Base-by-base conservation (phyloP, 2,797 vertebrate genomes). In the Cirrhinus mrigala region DNA sequence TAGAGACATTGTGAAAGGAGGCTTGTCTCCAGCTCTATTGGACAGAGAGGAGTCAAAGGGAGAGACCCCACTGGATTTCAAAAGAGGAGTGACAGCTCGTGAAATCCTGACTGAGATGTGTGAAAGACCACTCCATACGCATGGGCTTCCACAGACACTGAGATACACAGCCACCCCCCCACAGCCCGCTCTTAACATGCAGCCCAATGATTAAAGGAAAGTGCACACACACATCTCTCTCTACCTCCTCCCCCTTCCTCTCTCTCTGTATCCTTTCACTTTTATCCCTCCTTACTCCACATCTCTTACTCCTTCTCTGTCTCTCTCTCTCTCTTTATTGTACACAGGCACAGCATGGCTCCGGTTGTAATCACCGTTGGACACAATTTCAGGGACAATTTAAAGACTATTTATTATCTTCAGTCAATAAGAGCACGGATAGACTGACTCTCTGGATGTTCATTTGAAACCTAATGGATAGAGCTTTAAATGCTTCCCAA, bases 381-480 rank as follows among this genome's bases (percentile, higher is more conserved):
- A 97, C 96, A 95, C 97, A 97, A 98, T 99, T 99, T 98, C 97
- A 98, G 96, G 97, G 97, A 98, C 97, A 98, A 99, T 99, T 98
- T 98, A 96, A 98, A 97, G 95, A 96, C 97, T 97, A 98, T 99
- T 99, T 98, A 98, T 99, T 97, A 98, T 98, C 96, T 96, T 95
- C 91, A 91, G 92, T 94, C 93, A 98, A 99, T 97, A 97, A 96
- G 96, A 97, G 96, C 89, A 87, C 88, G 87, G 88, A 90, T 86
- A 93, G 88, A 85, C 89, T 84, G 87, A 90, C 92, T 92, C 92
- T 93, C 81, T 91, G 90, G 92, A 92, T 94, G 93, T 89, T 94
- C 89, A 94, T 94, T 95, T 95, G 82, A 92, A 93, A 90, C 90
- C 89, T 90, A 91, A 94, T 94, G 91, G 92, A 92, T 90, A 92